phyloP scores from a whole-genome alignment of 2,888 invertebrate genomes.

The Hydrotaea cyrtoneurina region DNA sequence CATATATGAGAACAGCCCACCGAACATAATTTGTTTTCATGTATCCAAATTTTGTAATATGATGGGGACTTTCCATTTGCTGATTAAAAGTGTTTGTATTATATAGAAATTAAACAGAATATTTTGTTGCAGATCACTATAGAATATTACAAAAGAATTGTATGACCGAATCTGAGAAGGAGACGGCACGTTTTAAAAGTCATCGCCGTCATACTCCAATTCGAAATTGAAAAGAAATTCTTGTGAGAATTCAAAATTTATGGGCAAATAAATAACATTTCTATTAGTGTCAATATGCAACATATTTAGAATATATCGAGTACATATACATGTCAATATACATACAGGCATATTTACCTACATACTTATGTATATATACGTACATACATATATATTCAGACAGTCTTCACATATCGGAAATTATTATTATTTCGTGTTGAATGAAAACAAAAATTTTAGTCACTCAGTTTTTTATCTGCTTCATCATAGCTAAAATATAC shows the following conservation, averaged over 20 bases:
- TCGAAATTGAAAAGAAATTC: neutral
- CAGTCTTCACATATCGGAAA: slow-evolving; percentile 3
- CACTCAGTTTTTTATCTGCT: slow-evolving; percentile 26
- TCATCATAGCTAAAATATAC: slow-evolving; percentile 22
- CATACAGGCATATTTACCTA: no score
- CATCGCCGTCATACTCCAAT: slow-evolving; percentile 8
- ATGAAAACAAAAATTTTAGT: slow-evolving; percentile 29
- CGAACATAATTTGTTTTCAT: no score
- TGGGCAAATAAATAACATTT: slow-evolving; percentile 14
- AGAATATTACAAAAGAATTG: no score
- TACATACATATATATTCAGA: neutral
- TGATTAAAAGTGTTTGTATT: no score
- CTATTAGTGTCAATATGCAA: slow-evolving; percentile 32
- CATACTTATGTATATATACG: neutral
- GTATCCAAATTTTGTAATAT: no score
- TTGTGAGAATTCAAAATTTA: neutral
- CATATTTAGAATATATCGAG: neutral
- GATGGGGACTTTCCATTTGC: no score
- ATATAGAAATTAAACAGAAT: no score
- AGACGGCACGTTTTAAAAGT: neutral
- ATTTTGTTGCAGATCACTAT: no score
- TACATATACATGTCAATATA: neutral
- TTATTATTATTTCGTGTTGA: slow-evolving; percentile 31
- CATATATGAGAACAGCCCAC: no score
- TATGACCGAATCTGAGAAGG: no score